Evolutionary conservation across 2,888 invertebrate species (phyloP), one percentile per base, ranked within the genome.

Genomic region (Aphodius granarius): DNA sequence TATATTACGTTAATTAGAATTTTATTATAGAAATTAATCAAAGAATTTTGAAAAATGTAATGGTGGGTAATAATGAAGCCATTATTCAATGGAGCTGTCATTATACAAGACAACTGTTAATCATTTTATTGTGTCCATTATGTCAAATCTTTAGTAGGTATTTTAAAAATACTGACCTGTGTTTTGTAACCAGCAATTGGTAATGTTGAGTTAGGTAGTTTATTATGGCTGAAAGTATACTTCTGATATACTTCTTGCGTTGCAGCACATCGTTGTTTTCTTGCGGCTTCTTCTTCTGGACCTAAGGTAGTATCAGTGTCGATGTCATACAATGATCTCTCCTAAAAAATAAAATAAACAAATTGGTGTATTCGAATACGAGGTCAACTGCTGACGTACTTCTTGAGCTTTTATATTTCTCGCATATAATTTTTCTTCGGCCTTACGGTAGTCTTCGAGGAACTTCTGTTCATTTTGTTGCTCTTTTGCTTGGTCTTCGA

Each of bases 401-500:
- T 76, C 78, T 71, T 70, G 63, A 9, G 72, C 72, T 23, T 72
- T 78, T 43, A 72, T 18, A 66, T 66, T 72, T 43, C 77, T 73
- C 15, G 82, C 80, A 77, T 85, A 85, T 64, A 81, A 79, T 19
- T 80, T 76, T 78, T 84, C 81, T 80, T 86, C 86, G 22, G 81
- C 76, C 21, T 77, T 75, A 66, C 84, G 83, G 78, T 81, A 85
- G 5, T 68, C 15, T 20, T 68, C 68, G n/a, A 68, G 9, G 13
- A 21, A 68, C 18, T 82, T 80, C 72, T 82, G 81, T 66, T 84
- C 84, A 78, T 86, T 85, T n/a, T n/a, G n/a, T 43, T 43, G 43
- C 43, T 80, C 72, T 17, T 75, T 76, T 43, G 6, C 43, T 23
- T 75, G 70, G 16, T 76, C 18, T 18, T 74, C 73, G 2, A 21